Evolutionary conservation across 1,140 invertebrate genomes (phyloP).

Genomic region (Drosophila bocki): DNA sequence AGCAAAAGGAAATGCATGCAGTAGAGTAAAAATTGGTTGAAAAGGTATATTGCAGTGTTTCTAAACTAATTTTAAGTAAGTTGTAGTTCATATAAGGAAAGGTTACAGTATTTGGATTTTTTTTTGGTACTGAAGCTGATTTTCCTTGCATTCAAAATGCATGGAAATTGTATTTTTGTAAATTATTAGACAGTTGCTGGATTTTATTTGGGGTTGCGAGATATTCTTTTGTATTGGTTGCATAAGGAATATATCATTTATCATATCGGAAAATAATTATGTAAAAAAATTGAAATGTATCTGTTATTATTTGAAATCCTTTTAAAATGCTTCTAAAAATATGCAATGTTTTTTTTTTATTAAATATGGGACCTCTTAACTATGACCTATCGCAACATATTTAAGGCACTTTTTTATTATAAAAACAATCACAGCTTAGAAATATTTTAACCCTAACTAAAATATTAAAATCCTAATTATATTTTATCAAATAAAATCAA

Average conservation of each 20-base stretch:
- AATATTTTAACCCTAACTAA: no score
- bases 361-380: no score
- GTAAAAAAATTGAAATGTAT: not conserved
- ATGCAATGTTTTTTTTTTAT: not conserved
- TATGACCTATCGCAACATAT: no score
- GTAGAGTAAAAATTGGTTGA: constrained; percentile 36
- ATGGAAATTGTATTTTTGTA: not conserved
- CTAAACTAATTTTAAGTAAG: constrained; percentile 34
- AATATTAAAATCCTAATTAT: no score
- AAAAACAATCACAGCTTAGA: no score
- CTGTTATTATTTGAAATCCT: not conserved
- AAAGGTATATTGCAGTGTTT: constrained; percentile 46
- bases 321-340: not conserved
- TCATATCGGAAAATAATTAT: not conserved
- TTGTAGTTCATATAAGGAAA: constrained; percentile 14
- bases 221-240: no score
- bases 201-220: not conserved
- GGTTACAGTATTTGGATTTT: constrained; percentile 1
- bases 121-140: constrained; percentile 6
- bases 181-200: constrained; percentile 15
- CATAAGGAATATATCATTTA: not conserved
- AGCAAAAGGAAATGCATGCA: constrained; percentile 70
- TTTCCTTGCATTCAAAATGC: constrained; percentile 27
- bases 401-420: not conserved
- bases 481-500: no score